phyloP scores from a whole-genome alignment of 1,140 invertebrate genomes.

The Hypsibius dujardini region DNA sequence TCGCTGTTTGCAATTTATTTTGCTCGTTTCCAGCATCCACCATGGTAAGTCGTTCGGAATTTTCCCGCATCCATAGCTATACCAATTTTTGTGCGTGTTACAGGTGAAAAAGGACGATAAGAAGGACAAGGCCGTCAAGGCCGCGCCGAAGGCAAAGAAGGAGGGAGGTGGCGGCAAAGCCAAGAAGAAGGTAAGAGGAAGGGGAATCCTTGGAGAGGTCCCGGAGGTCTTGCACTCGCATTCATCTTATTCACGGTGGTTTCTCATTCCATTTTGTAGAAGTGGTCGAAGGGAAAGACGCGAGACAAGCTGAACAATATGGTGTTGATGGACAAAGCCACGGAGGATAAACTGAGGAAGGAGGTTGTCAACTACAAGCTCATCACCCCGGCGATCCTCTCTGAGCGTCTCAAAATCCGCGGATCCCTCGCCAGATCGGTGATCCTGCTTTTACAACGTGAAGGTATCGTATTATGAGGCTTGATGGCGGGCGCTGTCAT shows the following conservation, averaged over 20 bases:
- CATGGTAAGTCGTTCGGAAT: not conserved
- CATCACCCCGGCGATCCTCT: conserved; percentile 95
- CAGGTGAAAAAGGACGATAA: conserved; percentile 69
- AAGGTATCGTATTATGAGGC: conserved; percentile 45
- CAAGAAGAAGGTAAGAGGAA: conserved; percentile 70
- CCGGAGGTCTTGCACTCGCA: not conserved
- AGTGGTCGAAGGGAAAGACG: conserved; percentile 99
- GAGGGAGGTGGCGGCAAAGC: conserved; percentile 81
- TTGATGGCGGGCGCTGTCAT: no score
- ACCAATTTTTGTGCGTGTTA: not conserved
- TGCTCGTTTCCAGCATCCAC: not conserved
- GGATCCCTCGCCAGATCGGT: conserved; percentile 89
- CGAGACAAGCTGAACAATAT: conserved; percentile 98
- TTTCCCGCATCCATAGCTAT: not conserved
- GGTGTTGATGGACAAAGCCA: conserved; percentile 87
- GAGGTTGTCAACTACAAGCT: conserved; percentile 82
- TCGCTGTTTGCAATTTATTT: no score
- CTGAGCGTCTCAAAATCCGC: conserved; percentile 90
- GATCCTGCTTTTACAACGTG: conserved; percentile 73
- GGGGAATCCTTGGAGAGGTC: not conserved
- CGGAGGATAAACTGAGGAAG: conserved; percentile 93
- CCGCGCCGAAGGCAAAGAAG: conserved; percentile 82
- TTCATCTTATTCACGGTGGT: no score
- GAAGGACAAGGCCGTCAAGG: conserved; percentile 48
- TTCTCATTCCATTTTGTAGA: conserved; percentile 45